Evolutionary conservation across 2,113 vertebrate species (phyloP), one percentile per base, ranked within the genome.

Genomic region (Brienomyrus brachyistius): DNA sequence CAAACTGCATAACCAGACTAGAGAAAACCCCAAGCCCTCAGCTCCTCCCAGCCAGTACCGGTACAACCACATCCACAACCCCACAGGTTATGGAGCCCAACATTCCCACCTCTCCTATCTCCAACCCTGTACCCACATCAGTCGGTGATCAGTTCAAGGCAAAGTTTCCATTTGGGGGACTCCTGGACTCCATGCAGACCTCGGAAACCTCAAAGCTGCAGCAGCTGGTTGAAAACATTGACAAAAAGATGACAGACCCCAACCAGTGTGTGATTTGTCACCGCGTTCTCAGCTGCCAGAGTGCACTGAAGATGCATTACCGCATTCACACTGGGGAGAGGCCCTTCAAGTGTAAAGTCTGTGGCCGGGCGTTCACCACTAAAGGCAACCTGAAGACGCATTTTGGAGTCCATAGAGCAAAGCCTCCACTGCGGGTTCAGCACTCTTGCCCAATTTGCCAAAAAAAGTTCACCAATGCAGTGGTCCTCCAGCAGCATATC

Each of bases 361-460:
- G 98, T 31, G 97, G 97, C 92, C 96, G 98, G 35, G 98, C 98
- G 48, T 99, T 99, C 94, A 99, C 98, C 95, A 99, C 98, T 48
- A 99, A 98, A 93, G 98, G 98, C 90, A 99, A 99, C 96, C 95
- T 99, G 91, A 99, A 99, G 96, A 98, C 98, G 4, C 98, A 99
- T 94, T 95, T 98, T 27, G 97, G 97, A 10, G 97, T 99, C 89
- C 98, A 99, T 95, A 95, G 97, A 70, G 96, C 98, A 52, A 99
- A 97, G 91, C 97, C 97, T 8, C 98, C 98, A 0, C 96, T 98
- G 90, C 96, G 96, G 54, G 97, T 99, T 92, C 98, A 98, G 91
- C 98, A 99, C 93, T 99, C 98, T 0, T 99, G 98, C 93, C 98
- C 98, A 45, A 98, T 99, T 94, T 99, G 98, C 94, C 98, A 99